Conservation (phyloP, 2,797 vertebrate genomes). For the Rhyacichthys aspro region DNA sequence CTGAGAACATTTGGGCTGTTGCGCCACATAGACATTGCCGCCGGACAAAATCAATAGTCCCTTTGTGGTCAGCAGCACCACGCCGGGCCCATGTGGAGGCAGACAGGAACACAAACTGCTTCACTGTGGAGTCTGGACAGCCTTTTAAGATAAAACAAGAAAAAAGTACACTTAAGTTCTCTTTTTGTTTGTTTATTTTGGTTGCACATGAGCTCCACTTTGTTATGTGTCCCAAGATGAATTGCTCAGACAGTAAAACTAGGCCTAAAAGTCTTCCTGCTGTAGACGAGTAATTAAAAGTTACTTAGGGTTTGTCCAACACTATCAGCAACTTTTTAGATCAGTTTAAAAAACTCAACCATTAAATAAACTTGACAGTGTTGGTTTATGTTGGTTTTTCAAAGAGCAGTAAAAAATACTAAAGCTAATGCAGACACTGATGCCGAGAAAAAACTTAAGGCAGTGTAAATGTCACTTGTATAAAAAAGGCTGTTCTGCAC, state of each 20-base stretch:
- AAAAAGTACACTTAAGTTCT: slow-evolving; percentile 28
- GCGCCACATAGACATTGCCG: slow-evolving; percentile 41
- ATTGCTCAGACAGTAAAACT: slow-evolving; percentile 33
- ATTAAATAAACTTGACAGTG: slow-evolving; percentile 36
- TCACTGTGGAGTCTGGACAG: slow-evolving; percentile 27
- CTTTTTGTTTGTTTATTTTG: slow-evolving; percentile 34
- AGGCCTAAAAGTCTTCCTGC: slow-evolving; percentile 5
- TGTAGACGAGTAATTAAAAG: slow-evolving; percentile 6
- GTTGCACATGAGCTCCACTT: slow-evolving; percentile 7
- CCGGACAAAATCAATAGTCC: slow-evolving; percentile 63
- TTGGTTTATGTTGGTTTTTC: slow-evolving; percentile 23
- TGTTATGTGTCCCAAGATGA: slow-evolving; percentile 19
- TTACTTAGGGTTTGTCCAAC: slow-evolving; percentile 24
- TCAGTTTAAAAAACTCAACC: slow-evolving; percentile 17
- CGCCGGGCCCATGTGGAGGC: slow-evolving; percentile 52
- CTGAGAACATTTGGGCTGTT: slow-evolving; percentile 40
- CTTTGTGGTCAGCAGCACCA: slow-evolving; percentile 63
- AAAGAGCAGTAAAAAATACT: slow-evolving; percentile 17
- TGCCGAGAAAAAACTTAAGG: slow-evolving; percentile 24
- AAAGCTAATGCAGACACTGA: slow-evolving; percentile 14
- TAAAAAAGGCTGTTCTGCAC: not conserved
- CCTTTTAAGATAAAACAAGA: slow-evolving; percentile 30
- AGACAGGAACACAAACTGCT: slow-evolving; percentile 55
- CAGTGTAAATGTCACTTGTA: slow-evolving; percentile 24
- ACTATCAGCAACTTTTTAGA: slow-evolving; percentile 15